Percentiles rank a stretch among this genome's conserved stretches.
These are phyloP conservation scores for Danionella cerebrum DNA, from an alignment of 2,113 vertebrate species.

Conservation along the genomic window DNA sequence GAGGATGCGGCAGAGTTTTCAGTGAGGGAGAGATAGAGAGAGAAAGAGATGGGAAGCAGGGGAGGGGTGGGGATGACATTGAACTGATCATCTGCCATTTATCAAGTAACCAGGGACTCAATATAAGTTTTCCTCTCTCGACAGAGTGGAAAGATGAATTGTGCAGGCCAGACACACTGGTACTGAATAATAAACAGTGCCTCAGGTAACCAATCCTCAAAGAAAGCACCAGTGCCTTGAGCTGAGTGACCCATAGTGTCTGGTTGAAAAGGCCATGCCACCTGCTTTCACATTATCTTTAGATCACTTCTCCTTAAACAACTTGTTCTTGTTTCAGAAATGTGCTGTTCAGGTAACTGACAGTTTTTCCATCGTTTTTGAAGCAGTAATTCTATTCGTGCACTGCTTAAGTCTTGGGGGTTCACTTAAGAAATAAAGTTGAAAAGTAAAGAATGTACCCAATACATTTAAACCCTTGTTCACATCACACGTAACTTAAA, in stretches of 20 bases:
- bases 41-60: not conserved
- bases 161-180: constrained; percentile 23
- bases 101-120: constrained; percentile 44
- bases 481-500: no score
- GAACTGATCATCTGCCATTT: constrained; percentile 52
- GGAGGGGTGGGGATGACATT: constrained; percentile 32
- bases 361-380: no score
- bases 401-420: no score
- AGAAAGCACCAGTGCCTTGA: constrained; percentile 29
- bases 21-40: constrained; percentile 15
- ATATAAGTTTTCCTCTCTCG: constrained; percentile 46
- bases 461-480: no score
- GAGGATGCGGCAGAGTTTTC: constrained; percentile 13
- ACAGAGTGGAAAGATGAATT: constrained; percentile 46
- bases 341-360: no score
- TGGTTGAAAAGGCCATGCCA: constrained; percentile 36
- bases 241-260: constrained; percentile 20
- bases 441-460: no score
- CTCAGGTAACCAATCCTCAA: constrained; percentile 30
- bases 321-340: not conserved
- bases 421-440: no score
- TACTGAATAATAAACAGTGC: constrained; percentile 47
- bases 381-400: no score
- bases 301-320: constrained; percentile 11
- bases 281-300: constrained; percentile 11